A percentile compares a stretch with the other conserved stretches of the same genome.
These are phyloP conservation scores for Bacillus rossius DNA, from an alignment of 1,140 invertebrate species.

Conservation along the genomic window DNA sequence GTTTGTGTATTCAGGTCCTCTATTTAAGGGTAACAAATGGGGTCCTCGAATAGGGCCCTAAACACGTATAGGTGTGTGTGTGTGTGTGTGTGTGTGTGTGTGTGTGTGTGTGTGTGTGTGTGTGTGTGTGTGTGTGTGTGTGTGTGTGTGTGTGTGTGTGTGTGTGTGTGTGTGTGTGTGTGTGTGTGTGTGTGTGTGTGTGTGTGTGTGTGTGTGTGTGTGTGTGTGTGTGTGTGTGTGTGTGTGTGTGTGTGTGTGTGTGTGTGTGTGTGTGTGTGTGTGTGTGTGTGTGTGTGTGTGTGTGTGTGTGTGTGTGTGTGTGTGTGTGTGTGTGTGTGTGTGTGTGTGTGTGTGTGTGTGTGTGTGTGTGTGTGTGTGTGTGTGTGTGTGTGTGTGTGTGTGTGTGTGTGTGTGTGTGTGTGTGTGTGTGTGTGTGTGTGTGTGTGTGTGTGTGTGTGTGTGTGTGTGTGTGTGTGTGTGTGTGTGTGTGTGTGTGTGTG, in stretches of 20 bases:
- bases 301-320: constrained; percentile 4
- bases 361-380: constrained; percentile 6
- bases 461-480: constrained; percentile 6
- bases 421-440: constrained; percentile 4
- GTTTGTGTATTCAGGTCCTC: too few species aligned
- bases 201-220: constrained; percentile 21
- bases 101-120: constrained; percentile 22
- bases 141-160: constrained; percentile 22
- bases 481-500: constrained; percentile 6
- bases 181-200: constrained; percentile 22
- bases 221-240: constrained; percentile 22
- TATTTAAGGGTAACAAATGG: too few species aligned
- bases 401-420: constrained; percentile 6
- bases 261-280: constrained; percentile 34
- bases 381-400: constrained; percentile 4
- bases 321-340: constrained; percentile 6
- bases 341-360: constrained; percentile 6
- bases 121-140: constrained; percentile 22
- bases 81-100: constrained; percentile 20
- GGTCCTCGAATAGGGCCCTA: too few species aligned
- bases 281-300: constrained; percentile 6
- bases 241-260: constrained; percentile 34
- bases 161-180: constrained; percentile 22
- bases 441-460: constrained; percentile 4
- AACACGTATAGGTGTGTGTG: too few species aligned